Evolutionary conservation across 2,888 invertebrate genomes (phyloP).

Genomic region (Scaptomyza cyrtandrae): DNA sequence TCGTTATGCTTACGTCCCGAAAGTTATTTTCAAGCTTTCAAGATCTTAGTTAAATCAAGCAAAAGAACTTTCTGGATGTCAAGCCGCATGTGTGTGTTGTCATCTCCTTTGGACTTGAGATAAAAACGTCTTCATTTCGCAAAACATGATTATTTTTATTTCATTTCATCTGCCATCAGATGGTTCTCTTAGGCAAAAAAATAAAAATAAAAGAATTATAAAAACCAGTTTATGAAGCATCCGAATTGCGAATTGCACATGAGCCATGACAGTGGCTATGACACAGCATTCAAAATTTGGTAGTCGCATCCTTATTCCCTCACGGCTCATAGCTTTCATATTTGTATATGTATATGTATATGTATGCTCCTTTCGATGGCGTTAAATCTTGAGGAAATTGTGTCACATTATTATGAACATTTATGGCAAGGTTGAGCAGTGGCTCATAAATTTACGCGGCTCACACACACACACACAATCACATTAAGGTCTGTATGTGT

Average conservation of each 20-base stretch:
- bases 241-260: constrained; percentile 54
- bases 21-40: background rate
- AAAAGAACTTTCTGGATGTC: too few relatives aligned
- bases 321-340: constrained; percentile 10
- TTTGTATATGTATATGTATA: background rate
- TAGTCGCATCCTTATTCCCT: constrained; percentile 7
- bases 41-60: too few relatives aligned
- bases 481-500: background rate
- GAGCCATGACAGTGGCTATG: constrained; percentile 23
- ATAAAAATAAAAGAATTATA: too few relatives aligned
- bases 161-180: constrained; percentile 53
- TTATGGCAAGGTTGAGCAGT: constrained; percentile 71
- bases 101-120: constrained; percentile 12
- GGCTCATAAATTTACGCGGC: constrained; percentile 67
- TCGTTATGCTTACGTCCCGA: background rate
- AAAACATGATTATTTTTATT: constrained; percentile 57
- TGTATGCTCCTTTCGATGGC: constrained; percentile 40
- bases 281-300: constrained; percentile 1
- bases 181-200: constrained; percentile 24
- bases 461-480: background rate
- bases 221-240: constrained; percentile 67
- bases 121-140: constrained; percentile 23
- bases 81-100: constrained; percentile 12
- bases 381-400: constrained; percentile 78
- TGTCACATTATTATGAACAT: constrained; percentile 79